Evolutionary conservation across 1,140 invertebrate genomes (phyloP).

Genomic region (Trichonephila inaurata): DNA sequence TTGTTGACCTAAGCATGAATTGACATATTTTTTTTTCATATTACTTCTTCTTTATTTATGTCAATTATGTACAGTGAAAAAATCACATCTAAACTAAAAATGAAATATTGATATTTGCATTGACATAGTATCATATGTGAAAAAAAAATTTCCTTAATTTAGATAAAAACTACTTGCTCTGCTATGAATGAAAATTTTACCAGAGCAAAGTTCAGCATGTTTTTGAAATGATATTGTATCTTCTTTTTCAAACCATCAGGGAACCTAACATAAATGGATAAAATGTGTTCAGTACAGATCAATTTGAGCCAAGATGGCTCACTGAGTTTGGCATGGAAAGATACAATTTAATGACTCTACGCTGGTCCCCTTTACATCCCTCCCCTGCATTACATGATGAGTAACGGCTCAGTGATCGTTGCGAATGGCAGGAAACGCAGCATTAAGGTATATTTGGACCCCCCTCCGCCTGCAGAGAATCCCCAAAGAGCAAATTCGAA

Average conservation of each 20-base stretch:
- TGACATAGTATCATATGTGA: no score
- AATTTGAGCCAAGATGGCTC: conserved; percentile 69
- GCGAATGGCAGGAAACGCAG: conserved; percentile 30
- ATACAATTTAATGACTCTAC: conserved; percentile 70
- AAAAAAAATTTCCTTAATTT: not conserved
- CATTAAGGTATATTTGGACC: conserved; percentile 63
- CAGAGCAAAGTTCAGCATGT: not conserved
- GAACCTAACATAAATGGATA: conserved; percentile 65
- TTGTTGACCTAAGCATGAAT: no score
- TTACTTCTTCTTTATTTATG: no score
- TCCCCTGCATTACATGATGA: conserved; percentile 57
- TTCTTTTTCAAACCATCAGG: conserved; percentile 5
- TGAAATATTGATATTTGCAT: not conserved
- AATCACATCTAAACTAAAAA: not conserved
- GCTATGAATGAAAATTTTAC: not conserved
- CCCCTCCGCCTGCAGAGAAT: not conserved
- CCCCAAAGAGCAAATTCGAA: conserved; percentile 39
- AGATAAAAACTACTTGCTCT: not conserved
- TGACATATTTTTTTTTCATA: no score
- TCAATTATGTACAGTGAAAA: no score
- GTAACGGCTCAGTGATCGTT: conserved; percentile 59
- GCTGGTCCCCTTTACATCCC: not conserved
- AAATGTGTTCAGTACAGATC: conserved; percentile 60
- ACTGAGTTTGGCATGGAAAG: conserved; percentile 9
- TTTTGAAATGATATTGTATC: conserved; percentile 26